Evolutionary conservation across 2,113 vertebrate genomes (phyloP), one percentile per base, ranked within the genome.

Genomic region (Myocastor coypus): DNA sequence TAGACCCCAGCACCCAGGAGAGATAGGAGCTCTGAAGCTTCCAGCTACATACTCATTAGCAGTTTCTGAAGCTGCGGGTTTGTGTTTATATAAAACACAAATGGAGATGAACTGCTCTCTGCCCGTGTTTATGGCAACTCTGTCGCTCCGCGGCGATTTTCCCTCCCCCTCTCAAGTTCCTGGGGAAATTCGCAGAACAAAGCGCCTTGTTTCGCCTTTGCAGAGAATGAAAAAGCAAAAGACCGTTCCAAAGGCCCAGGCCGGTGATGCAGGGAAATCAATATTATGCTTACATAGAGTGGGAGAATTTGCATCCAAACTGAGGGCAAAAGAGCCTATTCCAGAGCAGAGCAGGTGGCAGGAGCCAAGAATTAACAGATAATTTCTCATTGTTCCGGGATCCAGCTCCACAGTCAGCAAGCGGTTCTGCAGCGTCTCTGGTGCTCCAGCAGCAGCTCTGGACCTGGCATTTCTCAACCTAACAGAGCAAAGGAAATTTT

Each of bases 101-200:
- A 28, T 86, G 87, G 83, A 97, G 71, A 93, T 28, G 50, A 71
- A 94, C 73, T n/a, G 52, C 19, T 6, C 32, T 86, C 92, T 83
- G 80, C 63, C 34, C 19, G 34, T 96, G 82, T 93, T 98, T 97
- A 97, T 87, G 94, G 97, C 97, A 97, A 81, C 91, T 97, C 97
- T 97, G 91, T 90, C 57, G 5, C 98, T 97, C 97, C 83, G 55
- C 94, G 92, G 94, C 75, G 93, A 96, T 96, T 95, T 97, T 87
- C 97, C 97, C 96, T 82, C 93, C 69, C 50, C 92, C 57, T 91
- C 87, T 68, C 16, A 37, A 92, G 64, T 97, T 97, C 94, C 97
- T 81, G 61, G 52, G 89, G 97, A 98, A 96, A 97, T 92, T 89
- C 57, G 46, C 89, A 96, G 95, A 98, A 98, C 98, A 98, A 98